Conservation (phyloP, 2,113 vertebrate genomes). For the Felis chaus region DNA sequence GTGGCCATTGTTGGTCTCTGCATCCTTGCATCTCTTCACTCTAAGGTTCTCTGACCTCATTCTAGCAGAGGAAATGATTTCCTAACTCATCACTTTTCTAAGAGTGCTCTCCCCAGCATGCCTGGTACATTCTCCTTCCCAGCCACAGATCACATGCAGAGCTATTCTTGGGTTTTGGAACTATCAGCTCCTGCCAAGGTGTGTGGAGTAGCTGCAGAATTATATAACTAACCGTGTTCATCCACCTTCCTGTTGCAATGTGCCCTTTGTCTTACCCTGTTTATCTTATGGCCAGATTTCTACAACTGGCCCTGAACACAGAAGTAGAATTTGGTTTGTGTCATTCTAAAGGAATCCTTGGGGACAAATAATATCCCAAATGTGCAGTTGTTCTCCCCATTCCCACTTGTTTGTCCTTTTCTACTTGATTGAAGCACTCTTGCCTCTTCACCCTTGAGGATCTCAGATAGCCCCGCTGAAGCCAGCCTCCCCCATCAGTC, state of each 20-base stretch:
- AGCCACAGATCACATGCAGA: neutral
- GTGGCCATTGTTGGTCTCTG: neutral
- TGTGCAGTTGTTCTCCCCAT: neutral
- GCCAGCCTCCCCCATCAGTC: neutral
- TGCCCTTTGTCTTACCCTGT: neutral
- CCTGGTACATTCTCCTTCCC: neutral
- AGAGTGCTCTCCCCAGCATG: too few species aligned
- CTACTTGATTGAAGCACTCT: neutral
- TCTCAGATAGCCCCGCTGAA: neutral
- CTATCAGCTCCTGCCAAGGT: neutral
- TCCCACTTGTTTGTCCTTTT: neutral
- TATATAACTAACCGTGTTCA: neutral
- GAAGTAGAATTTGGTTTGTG: neutral
- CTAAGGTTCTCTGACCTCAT: neutral
- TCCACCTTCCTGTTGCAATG: neutral
- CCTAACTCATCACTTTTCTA: neutral
- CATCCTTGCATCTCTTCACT: neutral
- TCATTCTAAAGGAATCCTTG: neutral
- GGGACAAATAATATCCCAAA: neutral
- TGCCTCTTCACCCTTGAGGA: neutral
- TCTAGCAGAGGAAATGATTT: neutral
- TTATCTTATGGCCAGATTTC: neutral
- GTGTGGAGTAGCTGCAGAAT: neutral
- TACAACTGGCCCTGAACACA: neutral
- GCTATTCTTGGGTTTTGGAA: conserved; percentile 3